Base-by-base conservation (phyloP, 1,140 invertebrate species). In the Medauroidea extradentata region DNA sequence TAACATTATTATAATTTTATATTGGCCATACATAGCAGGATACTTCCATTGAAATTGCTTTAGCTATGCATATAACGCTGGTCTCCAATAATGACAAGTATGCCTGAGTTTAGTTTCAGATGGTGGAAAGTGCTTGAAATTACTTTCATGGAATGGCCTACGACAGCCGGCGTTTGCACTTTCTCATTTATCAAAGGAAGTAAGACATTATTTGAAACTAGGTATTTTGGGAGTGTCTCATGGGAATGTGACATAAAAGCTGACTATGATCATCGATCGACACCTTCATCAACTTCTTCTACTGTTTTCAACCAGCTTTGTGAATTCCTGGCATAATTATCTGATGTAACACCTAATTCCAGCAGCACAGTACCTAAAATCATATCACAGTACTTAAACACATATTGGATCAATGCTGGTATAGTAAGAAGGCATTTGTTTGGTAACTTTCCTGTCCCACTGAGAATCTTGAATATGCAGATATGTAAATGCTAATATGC, bases 41-140 rank as follows among this genome's bases (percentile, higher is more conserved):
- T 64, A 66, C 8, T 57, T 38, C 64, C 68, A 70, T 43, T 70
- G 67, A 1, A 69, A 56, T 25, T 65, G 27, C 27, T 70, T 70
- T 23, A 59, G 57, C 14, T 66, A 3, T 13, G 57, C 59, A 50
- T 64, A 69, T 13, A 70, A 2, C 52, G 65, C 34, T 69, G 65
- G 25, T 67, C 66, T 18, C 39, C 61, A 34, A 46, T 44, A 57
- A 62, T 57, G n/a, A 23, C 52, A 53, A 21, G 34, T 4, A 34
- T 21, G 13, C 23, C n/a, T 13, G 11, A 11, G 19, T 53, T 34
- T 4, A 34, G 52, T 13, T 53, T 34, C 23, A 53, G 3, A 34
- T 21, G n/a, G n/a, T n/a, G 13, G 13, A 21, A 24, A 29, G n/a
- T 21, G 23, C 29, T 16, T 16, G 5, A 9, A 14, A 14, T n/a